These are phyloP conservation scores for Lucinisca nassula DNA, from an alignment of 2,888 invertebrate species.

Conservation along the genomic window DNA sequence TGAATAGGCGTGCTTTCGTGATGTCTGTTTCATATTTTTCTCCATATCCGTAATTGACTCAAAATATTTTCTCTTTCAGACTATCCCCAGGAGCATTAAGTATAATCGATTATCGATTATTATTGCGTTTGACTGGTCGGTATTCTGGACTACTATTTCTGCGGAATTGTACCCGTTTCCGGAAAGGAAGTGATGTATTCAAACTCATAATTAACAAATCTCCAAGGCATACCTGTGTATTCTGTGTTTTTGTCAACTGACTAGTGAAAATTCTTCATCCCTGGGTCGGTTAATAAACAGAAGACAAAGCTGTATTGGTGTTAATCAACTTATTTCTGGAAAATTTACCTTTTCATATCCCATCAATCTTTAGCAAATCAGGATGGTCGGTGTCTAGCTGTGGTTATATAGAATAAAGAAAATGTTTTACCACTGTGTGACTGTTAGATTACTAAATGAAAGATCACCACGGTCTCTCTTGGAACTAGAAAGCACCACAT, in stretches of 20 bases:
- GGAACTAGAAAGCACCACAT: too few species aligned
- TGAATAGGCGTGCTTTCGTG: too few species aligned
- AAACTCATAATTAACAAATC: background rate
- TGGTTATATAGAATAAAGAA: too few species aligned
- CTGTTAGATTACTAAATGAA: too few species aligned
- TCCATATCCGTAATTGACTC: background rate
- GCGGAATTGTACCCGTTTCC: conserved; percentile 1
- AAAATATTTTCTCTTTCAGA: background rate
- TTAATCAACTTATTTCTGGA: background rate
- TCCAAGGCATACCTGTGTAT: background rate
- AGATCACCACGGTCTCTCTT: too few species aligned
- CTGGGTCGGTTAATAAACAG: background rate
- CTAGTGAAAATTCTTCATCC: background rate
- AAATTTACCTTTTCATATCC: background rate
- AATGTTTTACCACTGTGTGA: too few species aligned
- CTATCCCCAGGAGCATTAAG: background rate
- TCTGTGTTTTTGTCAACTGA: background rate
- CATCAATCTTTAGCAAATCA: too few species aligned
- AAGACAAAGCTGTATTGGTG: background rate
- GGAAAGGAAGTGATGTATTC: background rate
- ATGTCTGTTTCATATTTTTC: too few species aligned
- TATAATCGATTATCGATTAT: background rate
- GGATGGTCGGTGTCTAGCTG: too few species aligned
- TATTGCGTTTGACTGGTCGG: background rate
- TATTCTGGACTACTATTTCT: background rate